These are phyloP conservation scores for Amorpha juglandis DNA, from an alignment of 2,888 invertebrate species.

Conservation along the genomic window DNA sequence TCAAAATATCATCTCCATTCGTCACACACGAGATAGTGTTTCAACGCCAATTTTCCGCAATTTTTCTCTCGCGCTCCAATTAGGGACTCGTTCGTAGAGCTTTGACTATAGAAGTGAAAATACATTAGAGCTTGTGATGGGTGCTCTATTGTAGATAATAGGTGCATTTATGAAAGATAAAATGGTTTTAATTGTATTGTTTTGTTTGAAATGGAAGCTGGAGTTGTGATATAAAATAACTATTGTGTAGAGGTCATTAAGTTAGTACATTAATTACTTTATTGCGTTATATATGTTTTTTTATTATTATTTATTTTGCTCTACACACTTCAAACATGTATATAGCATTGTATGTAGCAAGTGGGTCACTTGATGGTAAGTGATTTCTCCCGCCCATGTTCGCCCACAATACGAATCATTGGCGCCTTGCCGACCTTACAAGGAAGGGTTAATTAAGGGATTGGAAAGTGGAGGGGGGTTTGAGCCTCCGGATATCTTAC, in stretches of 20 bases:
- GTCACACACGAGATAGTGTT: conserved; percentile 22
- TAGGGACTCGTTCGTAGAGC: conserved; percentile 1
- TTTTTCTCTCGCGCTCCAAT: conserved; percentile 21
- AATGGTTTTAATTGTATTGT: background rate
- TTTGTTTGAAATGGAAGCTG: too few species aligned
- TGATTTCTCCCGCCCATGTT: too few species aligned
- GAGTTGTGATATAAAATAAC: background rate
- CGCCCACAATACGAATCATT: too few species aligned
- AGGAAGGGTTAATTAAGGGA: too few species aligned
- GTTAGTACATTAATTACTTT: background rate
- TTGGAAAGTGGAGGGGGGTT: too few species aligned
- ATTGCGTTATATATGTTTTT: background rate
- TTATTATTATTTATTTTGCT: too few species aligned
- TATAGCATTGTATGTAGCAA: too few species aligned
- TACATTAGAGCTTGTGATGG: background rate
- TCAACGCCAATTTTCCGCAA: conserved; percentile 16
- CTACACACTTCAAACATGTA: too few species aligned
- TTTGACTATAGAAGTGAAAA: conserved; percentile 15
- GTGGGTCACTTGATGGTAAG: too few species aligned
- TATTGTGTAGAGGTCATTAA: background rate
- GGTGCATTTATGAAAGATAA: background rate
- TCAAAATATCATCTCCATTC: conserved; percentile 18
- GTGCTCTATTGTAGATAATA: background rate
- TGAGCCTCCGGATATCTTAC: too few species aligned
- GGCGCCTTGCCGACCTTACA: too few species aligned